Percentiles rank a stretch among this genome's conserved stretches.
Evolutionary conservation across 2,888 invertebrate genomes (phyloP).

Genomic region (Drosophila nigritarsus): DNA sequence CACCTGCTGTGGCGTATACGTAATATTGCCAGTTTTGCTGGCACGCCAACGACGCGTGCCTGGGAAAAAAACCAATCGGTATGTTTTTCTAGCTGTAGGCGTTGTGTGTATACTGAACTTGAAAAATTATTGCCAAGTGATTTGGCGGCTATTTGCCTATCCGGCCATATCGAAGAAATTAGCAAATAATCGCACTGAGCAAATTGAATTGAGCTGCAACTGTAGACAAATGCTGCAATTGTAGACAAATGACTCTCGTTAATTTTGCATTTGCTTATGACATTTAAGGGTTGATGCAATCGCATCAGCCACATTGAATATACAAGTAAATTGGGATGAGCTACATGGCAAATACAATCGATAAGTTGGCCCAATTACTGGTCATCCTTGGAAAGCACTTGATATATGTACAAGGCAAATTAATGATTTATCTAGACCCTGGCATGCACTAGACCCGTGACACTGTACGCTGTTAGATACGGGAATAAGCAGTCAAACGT

Average conservation of each 20-base stretch:
- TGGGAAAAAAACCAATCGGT: conserved; percentile 4
- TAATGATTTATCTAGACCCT: conserved; percentile 10
- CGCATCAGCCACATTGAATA: not conserved
- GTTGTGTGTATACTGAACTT: conserved; percentile 22
- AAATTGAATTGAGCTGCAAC: conserved; percentile 16
- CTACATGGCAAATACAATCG: conserved; percentile 12
- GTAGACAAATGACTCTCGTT: not conserved
- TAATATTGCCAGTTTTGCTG: conserved; percentile 34
- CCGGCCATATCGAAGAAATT: conserved; percentile 14
- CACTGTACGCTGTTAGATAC: not conserved
- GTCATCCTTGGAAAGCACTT: not conserved
- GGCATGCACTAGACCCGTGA: conserved; percentile 4
- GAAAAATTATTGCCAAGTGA: conserved; percentile 22
- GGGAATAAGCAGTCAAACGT: not conserved
- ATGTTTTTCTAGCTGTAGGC: not conserved
- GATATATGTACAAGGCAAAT: not conserved
- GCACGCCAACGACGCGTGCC: conserved; percentile 50
- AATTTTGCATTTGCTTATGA: conserved; percentile 24
- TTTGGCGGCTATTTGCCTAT: conserved; percentile 4
- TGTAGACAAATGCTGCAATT: not conserved
- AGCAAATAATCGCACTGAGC: conserved; percentile 17
- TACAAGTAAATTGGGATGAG: conserved; percentile 8
- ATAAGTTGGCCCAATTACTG: conserved; percentile 3
- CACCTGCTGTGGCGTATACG: conserved; percentile 45
- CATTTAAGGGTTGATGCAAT: not conserved